Evolutionary conservation across 30 jellyfish, hydroid and myxozoan species (phyloP).

Genomic region (Calvadosia cruxmelitensis): DNA sequence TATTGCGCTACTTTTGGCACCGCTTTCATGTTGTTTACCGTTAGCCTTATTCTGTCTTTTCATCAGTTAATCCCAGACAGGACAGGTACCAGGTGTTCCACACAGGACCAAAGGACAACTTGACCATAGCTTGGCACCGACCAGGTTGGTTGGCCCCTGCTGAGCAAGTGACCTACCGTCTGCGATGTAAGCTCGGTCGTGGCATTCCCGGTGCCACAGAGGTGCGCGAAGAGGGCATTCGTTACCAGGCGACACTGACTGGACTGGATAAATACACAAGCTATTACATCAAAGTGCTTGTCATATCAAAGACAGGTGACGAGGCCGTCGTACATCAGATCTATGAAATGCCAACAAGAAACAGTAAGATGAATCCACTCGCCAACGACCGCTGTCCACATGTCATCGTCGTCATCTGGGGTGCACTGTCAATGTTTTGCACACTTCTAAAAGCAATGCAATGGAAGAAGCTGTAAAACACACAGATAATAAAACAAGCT

Average conservation of each 20-base stretch:
- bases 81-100: not conserved
- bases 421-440: not conserved
- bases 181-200: not conserved
- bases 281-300: slow-evolving; percentile 1
- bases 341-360: not conserved
- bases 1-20: no score
- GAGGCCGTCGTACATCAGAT: not conserved
- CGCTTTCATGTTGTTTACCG: no score
- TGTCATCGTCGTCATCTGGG: not conserved
- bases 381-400: not conserved
- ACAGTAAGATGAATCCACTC: slow-evolving; percentile 1
- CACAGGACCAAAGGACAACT: not conserved
- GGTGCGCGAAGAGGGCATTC: slow-evolving; percentile 1
- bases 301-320: not conserved
- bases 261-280: not conserved
- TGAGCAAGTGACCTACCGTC: not conserved
- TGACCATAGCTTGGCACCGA: not conserved
- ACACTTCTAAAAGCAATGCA: no score
- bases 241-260: slow-evolving; percentile 1
- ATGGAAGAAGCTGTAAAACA: no score
- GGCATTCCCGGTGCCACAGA: not conserved
- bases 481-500: no score
- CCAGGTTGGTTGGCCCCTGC: slow-evolving; percentile 1
- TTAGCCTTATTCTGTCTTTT: no score
- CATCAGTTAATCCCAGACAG: not conserved